These are phyloP conservation scores for Pollicipes pollicipes DNA, from an alignment of 1,140 invertebrate genomes.

Conservation along the genomic window DNA sequence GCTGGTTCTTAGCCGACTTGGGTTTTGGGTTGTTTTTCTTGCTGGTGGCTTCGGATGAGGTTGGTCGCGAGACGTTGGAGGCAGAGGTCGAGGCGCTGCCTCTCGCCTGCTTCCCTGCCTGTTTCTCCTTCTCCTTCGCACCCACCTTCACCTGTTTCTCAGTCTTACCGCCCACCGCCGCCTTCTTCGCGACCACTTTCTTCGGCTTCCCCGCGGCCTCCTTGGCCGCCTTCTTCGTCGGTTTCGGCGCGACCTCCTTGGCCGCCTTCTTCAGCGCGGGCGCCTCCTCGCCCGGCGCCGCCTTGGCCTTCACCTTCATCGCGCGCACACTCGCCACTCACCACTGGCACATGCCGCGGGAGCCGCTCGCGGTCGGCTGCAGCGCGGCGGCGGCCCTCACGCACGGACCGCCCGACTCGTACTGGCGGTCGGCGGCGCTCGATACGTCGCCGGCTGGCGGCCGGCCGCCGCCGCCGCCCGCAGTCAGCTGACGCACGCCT, in stretches of 20 bases:
- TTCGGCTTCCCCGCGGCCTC: neutral
- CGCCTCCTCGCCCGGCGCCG: too few species aligned
- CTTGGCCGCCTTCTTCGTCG: neutral
- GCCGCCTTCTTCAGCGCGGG: neutral
- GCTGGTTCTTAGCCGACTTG: neutral
- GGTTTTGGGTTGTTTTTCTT: neutral
- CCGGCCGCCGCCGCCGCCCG: too few species aligned
- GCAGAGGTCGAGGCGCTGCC: neutral
- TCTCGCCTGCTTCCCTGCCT: neutral
- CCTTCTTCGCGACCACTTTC: neutral
- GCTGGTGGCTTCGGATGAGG: neutral
- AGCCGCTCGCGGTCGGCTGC: too few species aligned
- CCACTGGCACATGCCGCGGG: neutral
- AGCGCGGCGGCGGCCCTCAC: neutral
- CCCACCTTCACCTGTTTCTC: neutral
- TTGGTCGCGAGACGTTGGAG: too few species aligned
- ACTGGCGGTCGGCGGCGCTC: neutral
- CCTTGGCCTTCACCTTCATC: neutral
- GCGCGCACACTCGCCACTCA: neutral
- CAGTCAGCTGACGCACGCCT: neutral
- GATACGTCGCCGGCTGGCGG: neutral
- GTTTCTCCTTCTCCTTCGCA: neutral
- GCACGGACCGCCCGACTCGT: neutral
- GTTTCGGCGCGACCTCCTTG: neutral
- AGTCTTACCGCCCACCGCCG: neutral